phyloP scores from a whole-genome alignment of 2,888 invertebrate genomes.

The Phengaris arion region DNA sequence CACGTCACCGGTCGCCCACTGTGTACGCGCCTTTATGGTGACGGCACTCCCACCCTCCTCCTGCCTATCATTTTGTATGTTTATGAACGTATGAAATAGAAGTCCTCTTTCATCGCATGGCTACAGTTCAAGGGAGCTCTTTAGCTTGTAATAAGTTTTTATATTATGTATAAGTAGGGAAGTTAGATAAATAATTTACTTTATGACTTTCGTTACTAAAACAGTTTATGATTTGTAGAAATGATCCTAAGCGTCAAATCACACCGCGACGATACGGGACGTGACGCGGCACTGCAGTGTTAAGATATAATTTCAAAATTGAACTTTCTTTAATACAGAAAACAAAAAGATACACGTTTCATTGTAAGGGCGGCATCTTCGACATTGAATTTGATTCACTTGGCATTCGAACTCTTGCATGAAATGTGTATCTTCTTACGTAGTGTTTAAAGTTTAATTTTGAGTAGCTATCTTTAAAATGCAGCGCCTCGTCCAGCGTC shows the following conservation, averaged over 20 bases:
- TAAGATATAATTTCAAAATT: too few relatives aligned
- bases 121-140: constrained; percentile 11
- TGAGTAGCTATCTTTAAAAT: too few relatives aligned
- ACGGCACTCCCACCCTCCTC: constrained; percentile 59
- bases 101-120: constrained; percentile 22
- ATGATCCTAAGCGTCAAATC: neutral
- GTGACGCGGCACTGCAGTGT: too few relatives aligned
- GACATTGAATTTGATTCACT: too few relatives aligned
- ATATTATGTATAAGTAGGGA: neutral
- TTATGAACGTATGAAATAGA: constrained; percentile 34
- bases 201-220: neutral
- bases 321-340: too few relatives aligned
- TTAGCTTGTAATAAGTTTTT: constrained; percentile 20
- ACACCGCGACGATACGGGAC: too few relatives aligned
- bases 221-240: constrained; percentile 2
- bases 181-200: constrained; percentile 4
- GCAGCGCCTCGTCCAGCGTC: too few relatives aligned
- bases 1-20: neutral
- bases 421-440: too few relatives aligned
- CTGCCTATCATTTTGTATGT: constrained; percentile 51
- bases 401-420: too few relatives aligned
- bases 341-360: too few relatives aligned
- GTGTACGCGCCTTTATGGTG: constrained; percentile 38
- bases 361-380: too few relatives aligned
- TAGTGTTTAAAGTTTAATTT: too few relatives aligned